Percentiles rank a stretch among this genome's conserved stretches.
phyloP scores from a whole-genome alignment of 2,797 vertebrate genomes.

The Lerista edwardsae region DNA sequence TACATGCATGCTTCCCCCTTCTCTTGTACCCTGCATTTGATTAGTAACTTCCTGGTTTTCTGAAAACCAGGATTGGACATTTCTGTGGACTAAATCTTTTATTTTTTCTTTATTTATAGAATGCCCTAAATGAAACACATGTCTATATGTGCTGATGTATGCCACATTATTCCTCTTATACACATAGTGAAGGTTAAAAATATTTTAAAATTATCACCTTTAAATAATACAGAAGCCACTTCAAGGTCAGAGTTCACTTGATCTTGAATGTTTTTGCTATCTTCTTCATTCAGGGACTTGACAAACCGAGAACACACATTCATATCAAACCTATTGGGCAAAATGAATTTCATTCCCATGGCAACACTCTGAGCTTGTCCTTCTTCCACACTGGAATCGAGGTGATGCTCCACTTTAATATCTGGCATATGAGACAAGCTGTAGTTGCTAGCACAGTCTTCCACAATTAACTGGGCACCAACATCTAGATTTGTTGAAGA shows the following conservation, averaged over 20 bases:
- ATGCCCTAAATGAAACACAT: background rate
- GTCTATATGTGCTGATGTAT: background rate
- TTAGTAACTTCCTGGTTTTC: too few relatives aligned
- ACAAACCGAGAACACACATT: constrained; percentile 98
- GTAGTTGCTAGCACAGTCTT: constrained; percentile 87
- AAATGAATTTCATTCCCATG: constrained; percentile 97
- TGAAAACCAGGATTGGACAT: too few relatives aligned
- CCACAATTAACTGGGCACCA: constrained; percentile 77
- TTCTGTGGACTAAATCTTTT: background rate
- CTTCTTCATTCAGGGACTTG: constrained; percentile 97
- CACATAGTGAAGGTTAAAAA: too few relatives aligned
- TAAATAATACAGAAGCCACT: constrained; percentile 97
- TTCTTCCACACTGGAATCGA: constrained; percentile 80
- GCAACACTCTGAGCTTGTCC: constrained; percentile 85
- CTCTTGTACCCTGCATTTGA: too few relatives aligned
- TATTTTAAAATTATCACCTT: constrained; percentile 83
- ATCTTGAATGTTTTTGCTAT: constrained; percentile 99
- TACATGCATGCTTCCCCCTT: too few relatives aligned
- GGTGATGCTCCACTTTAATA: constrained; percentile 90
- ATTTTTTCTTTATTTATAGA: background rate
- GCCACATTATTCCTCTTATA: too few relatives aligned
- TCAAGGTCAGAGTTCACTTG: constrained; percentile 99
- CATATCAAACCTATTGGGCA: constrained; percentile 98
- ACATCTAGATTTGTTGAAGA: constrained; percentile 71
- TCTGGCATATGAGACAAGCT: constrained; percentile 85